Evolutionary conservation across 2,888 invertebrate species (phyloP), one percentile per base, ranked within the genome.

Genomic region (Orthosia incerta): DNA sequence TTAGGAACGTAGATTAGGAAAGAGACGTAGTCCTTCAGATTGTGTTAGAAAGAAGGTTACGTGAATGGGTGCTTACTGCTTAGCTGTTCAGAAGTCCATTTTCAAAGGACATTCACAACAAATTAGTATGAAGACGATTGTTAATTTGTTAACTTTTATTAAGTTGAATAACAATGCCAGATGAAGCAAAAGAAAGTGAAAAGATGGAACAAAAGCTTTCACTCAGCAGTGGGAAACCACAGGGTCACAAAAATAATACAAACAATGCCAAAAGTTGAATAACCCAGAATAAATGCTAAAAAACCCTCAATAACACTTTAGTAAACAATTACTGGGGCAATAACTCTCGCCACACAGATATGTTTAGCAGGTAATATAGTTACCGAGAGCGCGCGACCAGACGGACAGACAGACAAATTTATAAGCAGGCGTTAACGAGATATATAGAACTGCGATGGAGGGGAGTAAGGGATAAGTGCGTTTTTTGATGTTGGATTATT

Each of bases 401-500:
- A 91, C 89, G 83, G 88, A 91, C 91, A 83, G 89, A 91, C 92
- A 84, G 93, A 94, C 94, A 92, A 93, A 94, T 94, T 94, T 94
- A 94, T 93, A 93, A 91, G 91, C 90, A 88, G 87, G 88, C 92
- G 91, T 92, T 94, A 94, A 94, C 94, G 93, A 93, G 94, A 92
- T 90, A 88, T 90, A 89, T 87, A 84, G 83, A 51, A 74, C 31
- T 70, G 67, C 53, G 78, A 7, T 15, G 60, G 26, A 4, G 0
- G 9, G 5, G 66, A 0, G 83, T 57, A 90, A 73, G 16, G 86
- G 0, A 88, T 59, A 88, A 59, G 51, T 87, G 87, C 1, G n/a
- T 11, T 9, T 81, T 84, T 71, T 31, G 20, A 2, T 71, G 12
- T 11, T 55, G 7, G 4, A 7, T 12, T 15, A 13, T 60, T 53